Percentiles rank a stretch among this genome's conserved stretches.
These are phyloP conservation scores for Porites evermanni DNA, from an alignment of 92 coral and sea anemone species.

Conservation along the genomic window DNA sequence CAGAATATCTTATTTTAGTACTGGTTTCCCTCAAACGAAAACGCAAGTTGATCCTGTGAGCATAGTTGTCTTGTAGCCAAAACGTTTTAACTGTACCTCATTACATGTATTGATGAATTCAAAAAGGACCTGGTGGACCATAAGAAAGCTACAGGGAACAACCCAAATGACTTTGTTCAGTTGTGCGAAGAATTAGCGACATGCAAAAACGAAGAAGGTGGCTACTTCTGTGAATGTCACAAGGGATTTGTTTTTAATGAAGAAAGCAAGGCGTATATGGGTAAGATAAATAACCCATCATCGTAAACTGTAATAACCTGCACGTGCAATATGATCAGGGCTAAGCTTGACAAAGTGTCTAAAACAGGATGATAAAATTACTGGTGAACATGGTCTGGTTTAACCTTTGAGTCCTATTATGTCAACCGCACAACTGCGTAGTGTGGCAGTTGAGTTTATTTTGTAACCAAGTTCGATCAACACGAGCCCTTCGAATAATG, in stretches of 20 bases:
- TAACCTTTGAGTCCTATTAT: no score
- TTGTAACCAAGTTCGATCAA: no score
- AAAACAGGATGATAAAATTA: no score
- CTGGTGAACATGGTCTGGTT: no score
- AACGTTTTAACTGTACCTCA: not conserved
- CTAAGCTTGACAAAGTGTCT: not conserved
- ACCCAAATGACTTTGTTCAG: not conserved
- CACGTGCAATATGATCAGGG: not conserved
- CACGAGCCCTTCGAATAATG: no score
- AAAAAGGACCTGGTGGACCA: not conserved
- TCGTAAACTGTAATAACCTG: no score
- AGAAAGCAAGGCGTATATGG: not conserved
- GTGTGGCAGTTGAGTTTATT: no score
- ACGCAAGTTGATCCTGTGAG: no score
- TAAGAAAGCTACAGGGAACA: not conserved
- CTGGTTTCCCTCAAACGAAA: no score
- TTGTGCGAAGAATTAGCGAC: not conserved
- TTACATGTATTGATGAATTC: not conserved
- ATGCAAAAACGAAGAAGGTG: not conserved
- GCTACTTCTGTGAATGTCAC: not conserved
- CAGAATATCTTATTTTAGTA: not conserved
- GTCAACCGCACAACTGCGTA: no score
- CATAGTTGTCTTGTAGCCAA: no score
- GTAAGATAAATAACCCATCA: not conserved
- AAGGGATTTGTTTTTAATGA: not conserved